Percentiles rank a stretch among this genome's conserved stretches.
These are phyloP conservation scores for Cacatua alba DNA, from an alignment of 2,113 vertebrate genomes.

Conservation along the genomic window DNA sequence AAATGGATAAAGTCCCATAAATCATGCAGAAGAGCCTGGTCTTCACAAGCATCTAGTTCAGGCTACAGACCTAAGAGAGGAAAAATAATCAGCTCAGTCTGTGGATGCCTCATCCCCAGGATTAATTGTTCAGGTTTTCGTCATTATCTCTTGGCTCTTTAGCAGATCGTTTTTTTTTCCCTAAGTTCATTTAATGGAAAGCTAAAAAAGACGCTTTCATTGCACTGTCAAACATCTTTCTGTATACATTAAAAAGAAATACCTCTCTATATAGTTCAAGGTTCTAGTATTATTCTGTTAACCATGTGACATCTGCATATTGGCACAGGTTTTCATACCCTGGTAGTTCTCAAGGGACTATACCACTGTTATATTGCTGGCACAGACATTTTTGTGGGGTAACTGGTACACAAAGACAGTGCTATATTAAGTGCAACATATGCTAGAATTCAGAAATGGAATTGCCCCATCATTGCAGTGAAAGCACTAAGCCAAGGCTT, in stretches of 20 bases:
- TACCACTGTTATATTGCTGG: constrained; percentile 15
- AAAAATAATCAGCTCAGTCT: constrained; percentile 24
- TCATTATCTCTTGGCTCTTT: constrained; percentile 13
- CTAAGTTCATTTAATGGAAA: neutral
- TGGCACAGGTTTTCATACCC: neutral
- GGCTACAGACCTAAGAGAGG: neutral
- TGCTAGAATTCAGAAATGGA: constrained; percentile 66
- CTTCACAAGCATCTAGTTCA: neutral
- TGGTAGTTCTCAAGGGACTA: neutral
- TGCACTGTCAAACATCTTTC: neutral
- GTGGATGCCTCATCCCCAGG: neutral
- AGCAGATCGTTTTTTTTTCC: neutral
- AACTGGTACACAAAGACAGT: constrained; percentile 50
- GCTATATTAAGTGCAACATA: constrained; percentile 62
- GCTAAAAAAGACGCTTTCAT: neutral
- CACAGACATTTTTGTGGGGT: constrained; percentile 41
- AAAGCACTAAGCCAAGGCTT: constrained; percentile 58
- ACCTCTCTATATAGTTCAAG: neutral
- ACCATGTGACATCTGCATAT: neutral
- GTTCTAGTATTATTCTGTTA: neutral
- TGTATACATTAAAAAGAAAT: neutral
- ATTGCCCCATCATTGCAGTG: constrained; percentile 45
- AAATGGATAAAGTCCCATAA: neutral
- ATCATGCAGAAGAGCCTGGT: neutral
- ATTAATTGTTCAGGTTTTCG: constrained; percentile 33